Evolutionary conservation across 2,888 invertebrate genomes (phyloP).

Genomic region (Phrixothrix hirtus): DNA sequence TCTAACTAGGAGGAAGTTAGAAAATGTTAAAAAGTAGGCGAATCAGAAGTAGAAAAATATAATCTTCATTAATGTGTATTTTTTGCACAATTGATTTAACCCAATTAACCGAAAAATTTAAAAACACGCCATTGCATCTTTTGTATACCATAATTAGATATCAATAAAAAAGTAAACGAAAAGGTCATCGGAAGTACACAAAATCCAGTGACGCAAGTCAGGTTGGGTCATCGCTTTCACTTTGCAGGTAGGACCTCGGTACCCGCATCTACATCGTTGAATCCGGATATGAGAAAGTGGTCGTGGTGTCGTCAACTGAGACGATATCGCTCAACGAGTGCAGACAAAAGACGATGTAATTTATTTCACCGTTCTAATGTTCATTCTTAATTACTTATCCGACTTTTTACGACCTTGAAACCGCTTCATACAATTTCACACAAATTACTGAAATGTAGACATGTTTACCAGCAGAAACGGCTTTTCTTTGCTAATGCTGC

Average conservation of each 20-base stretch:
- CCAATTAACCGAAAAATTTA: no score
- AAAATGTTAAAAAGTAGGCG: conserved; percentile 22
- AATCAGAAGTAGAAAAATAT: no score
- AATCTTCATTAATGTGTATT: no score
- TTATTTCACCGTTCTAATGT: conserved; percentile 4
- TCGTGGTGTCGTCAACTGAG: conserved; percentile 20
- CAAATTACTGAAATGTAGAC: not conserved
- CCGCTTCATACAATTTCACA: not conserved
- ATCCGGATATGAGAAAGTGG: conserved; percentile 41
- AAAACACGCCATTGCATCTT: conserved; percentile 1
- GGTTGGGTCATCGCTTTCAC: conserved; percentile 36
- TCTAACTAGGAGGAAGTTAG: conserved; percentile 18
- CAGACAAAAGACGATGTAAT: conserved; percentile 11
- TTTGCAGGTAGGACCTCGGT: conserved; percentile 26
- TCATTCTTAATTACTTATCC: conserved; percentile 3
- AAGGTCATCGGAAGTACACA: no score
- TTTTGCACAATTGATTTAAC: no score
- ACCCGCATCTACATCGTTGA: conserved; percentile 34
- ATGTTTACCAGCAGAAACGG: not conserved
- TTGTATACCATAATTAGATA: not conserved
- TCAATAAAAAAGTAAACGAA: not conserved
- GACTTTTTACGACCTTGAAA: conserved; percentile 2
- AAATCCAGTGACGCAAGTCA: conserved; percentile 26
- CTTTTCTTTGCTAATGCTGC: no score
- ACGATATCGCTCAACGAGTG: conserved; percentile 13